These are phyloP conservation scores for Ptilorrhoa leucosticta DNA, from an alignment of 2,113 vertebrate species.

Conservation along the genomic window DNA sequence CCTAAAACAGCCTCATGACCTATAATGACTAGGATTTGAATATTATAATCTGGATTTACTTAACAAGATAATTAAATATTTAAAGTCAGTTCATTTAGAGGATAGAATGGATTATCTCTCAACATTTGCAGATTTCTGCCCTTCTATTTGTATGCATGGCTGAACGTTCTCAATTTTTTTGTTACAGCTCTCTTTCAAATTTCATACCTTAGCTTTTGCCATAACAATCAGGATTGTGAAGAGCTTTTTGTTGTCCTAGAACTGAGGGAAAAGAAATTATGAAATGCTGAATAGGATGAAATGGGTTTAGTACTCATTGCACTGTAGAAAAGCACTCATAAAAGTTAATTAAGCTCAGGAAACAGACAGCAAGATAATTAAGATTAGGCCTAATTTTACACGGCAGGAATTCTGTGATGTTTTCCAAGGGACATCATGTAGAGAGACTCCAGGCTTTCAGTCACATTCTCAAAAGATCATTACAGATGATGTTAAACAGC, in stretches of 20 bases:
- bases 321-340: slow-evolving; percentile 61
- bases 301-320: slow-evolving; percentile 35
- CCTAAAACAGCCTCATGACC: slow-evolving; percentile 19
- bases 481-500: slow-evolving; percentile 51
- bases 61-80: slow-evolving; percentile 71
- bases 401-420: slow-evolving; percentile 60
- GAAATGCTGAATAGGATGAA: slow-evolving; percentile 67
- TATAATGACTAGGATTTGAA: slow-evolving; percentile 27
- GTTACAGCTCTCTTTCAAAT: slow-evolving; percentile 44
- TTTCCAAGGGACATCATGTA: slow-evolving; percentile 48
- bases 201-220: slow-evolving; percentile 52
- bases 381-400: slow-evolving; percentile 70
- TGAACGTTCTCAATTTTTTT: slow-evolving; percentile 16
- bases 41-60: slow-evolving; percentile 65
- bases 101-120: slow-evolving; percentile 22
- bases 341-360: slow-evolving; percentile 78
- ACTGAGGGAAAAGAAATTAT: slow-evolving; percentile 49
- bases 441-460: slow-evolving; percentile 55
- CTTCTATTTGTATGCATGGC: slow-evolving; percentile 36
- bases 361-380: slow-evolving; percentile 75
- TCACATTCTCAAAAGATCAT: slow-evolving; percentile 52
- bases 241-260: slow-evolving; percentile 54
- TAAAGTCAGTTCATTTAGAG: slow-evolving; percentile 55
- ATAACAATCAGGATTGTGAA: slow-evolving; percentile 54
- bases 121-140: neutral